Evolutionary conservation across 2,888 invertebrate genomes (phyloP).

Genomic region (Reticulitermes lucifugus): DNA sequence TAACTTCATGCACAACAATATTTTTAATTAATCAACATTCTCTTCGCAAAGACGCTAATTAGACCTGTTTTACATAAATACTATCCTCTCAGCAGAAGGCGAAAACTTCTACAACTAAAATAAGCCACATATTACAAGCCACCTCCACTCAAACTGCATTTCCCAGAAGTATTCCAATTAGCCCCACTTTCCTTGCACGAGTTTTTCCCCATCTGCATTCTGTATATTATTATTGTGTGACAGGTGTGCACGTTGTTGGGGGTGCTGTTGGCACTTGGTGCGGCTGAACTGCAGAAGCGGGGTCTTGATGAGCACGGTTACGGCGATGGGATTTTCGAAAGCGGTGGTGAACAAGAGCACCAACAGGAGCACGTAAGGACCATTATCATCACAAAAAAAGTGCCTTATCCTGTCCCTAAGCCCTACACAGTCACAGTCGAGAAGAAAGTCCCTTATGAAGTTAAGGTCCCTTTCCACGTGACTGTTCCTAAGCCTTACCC

Average conservation of each 20-base stretch:
- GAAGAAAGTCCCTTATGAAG: constrained; percentile 60
- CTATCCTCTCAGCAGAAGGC: too few species aligned
- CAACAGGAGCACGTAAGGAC: constrained; percentile 42
- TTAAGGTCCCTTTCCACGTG: constrained; percentile 65
- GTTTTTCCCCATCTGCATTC: too few species aligned
- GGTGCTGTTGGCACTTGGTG: neutral
- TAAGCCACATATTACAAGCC: too few species aligned
- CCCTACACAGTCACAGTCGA: constrained; percentile 60
- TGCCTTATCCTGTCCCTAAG: constrained; percentile 57
- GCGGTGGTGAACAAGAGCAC: neutral
- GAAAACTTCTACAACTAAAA: too few species aligned
- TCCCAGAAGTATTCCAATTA: too few species aligned
- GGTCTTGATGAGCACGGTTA: constrained; percentile 19
- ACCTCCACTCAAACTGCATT: too few species aligned
- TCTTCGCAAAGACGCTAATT: too few species aligned
- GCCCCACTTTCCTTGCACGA: too few species aligned
- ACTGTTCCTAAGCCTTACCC: constrained; percentile 79
- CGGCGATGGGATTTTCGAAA: neutral
- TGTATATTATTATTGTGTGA: neutral
- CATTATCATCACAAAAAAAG: constrained; percentile 49
- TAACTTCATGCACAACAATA: too few species aligned
- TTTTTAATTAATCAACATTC: too few species aligned
- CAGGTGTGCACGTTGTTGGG: constrained; percentile 9
- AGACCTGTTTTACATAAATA: too few species aligned
- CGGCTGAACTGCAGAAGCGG: constrained; percentile 2